Percentiles rank a stretch among this genome's conserved stretches.
Evolutionary conservation across 1,140 invertebrate genomes (phyloP).

Genomic region (Macrocentrus cingulum): DNA sequence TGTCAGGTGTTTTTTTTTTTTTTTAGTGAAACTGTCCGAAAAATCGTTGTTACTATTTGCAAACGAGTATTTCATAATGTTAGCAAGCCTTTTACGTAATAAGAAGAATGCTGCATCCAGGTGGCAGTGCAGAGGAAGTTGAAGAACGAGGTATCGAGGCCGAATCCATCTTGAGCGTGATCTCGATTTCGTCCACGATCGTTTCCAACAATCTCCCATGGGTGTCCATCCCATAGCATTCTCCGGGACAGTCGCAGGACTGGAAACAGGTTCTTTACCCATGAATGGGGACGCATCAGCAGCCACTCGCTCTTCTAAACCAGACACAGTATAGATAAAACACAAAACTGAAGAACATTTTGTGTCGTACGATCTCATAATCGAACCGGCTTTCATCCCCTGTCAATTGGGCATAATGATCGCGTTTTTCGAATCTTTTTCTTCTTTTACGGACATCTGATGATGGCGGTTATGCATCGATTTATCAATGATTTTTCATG

Average conservation of each 20-base stretch:
- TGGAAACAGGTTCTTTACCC: conserved; percentile 40
- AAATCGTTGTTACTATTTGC: background rate
- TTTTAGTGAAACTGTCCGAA: no score
- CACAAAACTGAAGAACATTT: no score
- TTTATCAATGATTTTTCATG: no score
- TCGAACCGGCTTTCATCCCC: no score
- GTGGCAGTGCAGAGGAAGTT: conserved; percentile 4
- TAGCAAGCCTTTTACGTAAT: background rate
- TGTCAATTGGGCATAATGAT: no score
- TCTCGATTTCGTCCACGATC: background rate
- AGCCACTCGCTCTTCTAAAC: background rate
- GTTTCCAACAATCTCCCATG: conserved; percentile 7
- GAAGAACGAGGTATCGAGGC: conserved; percentile 18
- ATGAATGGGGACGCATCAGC: conserved; percentile 35
- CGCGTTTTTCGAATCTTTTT: no score
- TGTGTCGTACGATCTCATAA: no score
- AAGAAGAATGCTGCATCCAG: background rate
- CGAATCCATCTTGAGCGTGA: conserved; percentile 6
- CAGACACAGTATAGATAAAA: no score
- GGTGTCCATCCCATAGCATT: conserved; percentile 13
- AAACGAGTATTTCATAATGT: background rate
- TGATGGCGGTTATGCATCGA: no score
- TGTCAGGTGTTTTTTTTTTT: background rate
- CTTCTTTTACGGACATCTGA: no score
- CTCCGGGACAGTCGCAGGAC: conserved; percentile 19